Evolutionary conservation across 2,797 vertebrate genomes (phyloP).

Genomic region (Falco cherrug): DNA sequence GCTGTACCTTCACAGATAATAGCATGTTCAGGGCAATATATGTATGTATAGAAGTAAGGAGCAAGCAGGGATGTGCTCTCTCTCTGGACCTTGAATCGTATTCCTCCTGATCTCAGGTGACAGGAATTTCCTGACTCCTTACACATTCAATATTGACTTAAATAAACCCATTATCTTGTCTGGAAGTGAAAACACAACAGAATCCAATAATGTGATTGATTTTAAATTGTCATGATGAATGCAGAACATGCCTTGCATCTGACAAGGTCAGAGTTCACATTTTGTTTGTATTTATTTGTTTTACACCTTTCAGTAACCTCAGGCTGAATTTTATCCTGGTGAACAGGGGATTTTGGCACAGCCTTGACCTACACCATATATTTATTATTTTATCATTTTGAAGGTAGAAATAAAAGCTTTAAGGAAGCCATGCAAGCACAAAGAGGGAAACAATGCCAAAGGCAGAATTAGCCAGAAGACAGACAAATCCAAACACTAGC

Average conservation of each 20-base stretch:
- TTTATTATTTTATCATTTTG: neutral
- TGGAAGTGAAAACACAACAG: neutral
- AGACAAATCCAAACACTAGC: neutral
- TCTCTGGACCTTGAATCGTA: too few relatives aligned
- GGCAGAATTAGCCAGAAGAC: neutral
- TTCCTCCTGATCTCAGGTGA: rapidly evolving
- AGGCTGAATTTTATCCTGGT: neutral
- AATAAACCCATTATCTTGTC: neutral
- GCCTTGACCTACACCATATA: neutral
- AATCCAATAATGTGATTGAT: rapidly evolving
- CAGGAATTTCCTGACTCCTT: neutral
- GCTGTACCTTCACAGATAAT: rapidly evolving
- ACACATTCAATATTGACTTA: neutral
- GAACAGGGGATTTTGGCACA: neutral
- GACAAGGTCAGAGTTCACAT: neutral
- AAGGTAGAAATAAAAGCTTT: neutral
- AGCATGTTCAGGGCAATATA: rapidly evolving
- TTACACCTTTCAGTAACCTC: neutral
- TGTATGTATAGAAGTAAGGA: rapidly evolving
- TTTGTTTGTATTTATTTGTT: neutral
- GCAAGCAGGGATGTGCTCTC: rapidly evolving
- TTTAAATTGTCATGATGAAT: neutral
- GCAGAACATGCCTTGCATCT: neutral
- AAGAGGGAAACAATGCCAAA: neutral
- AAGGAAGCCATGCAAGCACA: neutral